Conservation (phyloP, 2,113 vertebrate genomes). For the Tonatia bakeri region DNA sequence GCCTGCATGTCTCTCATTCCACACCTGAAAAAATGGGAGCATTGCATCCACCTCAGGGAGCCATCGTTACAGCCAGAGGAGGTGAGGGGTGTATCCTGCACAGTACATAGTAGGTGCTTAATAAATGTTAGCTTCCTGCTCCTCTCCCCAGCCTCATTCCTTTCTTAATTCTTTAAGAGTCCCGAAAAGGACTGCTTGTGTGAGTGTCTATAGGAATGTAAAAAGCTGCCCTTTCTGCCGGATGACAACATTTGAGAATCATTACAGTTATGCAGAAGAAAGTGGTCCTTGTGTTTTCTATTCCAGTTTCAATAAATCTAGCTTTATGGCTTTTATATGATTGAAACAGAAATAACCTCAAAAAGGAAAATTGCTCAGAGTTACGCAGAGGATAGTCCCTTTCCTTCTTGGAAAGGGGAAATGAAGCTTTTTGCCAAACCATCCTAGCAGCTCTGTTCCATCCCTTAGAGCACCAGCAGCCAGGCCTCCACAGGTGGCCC, state of each 20-base stretch:
- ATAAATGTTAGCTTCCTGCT: neutral
- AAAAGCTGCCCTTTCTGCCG: neutral
- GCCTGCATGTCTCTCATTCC: neutral
- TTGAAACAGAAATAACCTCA: constrained; percentile 54
- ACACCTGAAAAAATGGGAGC: neutral
- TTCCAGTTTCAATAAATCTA: constrained; percentile 28
- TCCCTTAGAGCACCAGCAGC: neutral
- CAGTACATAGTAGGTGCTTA: neutral
- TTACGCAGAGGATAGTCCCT: neutral
- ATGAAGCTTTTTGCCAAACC: neutral
- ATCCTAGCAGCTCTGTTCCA: neutral
- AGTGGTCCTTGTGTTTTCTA: neutral
- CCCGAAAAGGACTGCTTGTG: neutral
- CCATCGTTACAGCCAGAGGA: neutral
- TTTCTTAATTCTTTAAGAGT: neutral
- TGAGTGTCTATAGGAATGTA: neutral
- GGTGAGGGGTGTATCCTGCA: neutral
- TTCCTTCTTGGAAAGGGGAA: neutral
- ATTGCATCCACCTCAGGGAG: neutral
- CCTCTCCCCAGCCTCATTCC: neutral
- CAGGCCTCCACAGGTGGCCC: neutral
- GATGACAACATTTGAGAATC: constrained; percentile 30
- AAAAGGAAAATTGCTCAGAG: constrained; percentile 16
- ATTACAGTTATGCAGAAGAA: constrained; percentile 44
- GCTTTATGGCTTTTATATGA: constrained; percentile 10